Evolutionary conservation across 2,797 vertebrate genomes (phyloP).

Genomic region (Brachymystax lenok): DNA sequence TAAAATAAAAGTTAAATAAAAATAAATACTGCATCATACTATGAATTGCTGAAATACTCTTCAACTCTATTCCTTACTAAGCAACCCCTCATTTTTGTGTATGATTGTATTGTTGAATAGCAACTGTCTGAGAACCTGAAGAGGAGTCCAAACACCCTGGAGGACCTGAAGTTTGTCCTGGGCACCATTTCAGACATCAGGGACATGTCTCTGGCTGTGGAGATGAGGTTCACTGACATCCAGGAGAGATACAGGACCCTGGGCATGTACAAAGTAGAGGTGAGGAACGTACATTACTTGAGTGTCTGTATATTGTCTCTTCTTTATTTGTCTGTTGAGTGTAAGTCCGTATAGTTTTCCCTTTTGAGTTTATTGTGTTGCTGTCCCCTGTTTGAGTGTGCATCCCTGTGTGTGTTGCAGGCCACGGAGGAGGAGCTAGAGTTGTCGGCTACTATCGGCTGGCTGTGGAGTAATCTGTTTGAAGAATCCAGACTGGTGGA

Average conservation of each 20-base stretch:
- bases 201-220: constrained; percentile 82
- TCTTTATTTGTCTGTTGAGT: background rate
- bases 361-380: background rate
- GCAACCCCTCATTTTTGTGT: background rate
- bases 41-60: background rate
- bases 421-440: constrained; percentile 77
- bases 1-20: too few relatives aligned
- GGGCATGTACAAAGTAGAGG: constrained; percentile 81
- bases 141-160: constrained; percentile 77
- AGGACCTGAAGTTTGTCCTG: constrained; percentile 87
- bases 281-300: constrained; percentile 57
- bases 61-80: background rate
- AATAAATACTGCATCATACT: background rate
- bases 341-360: background rate
- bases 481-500: constrained; percentile 79
- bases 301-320: background rate
- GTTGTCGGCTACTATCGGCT: constrained; percentile 68
- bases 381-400: background rate
- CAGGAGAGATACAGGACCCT: constrained; percentile 90
- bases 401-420: constrained; percentile 61
- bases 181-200: constrained; percentile 83
- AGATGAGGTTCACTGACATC: constrained; percentile 82
- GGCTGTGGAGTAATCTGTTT: constrained; percentile 81
- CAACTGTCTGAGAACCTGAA: constrained; percentile 73
- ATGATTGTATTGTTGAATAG: constrained; percentile 63